Evolutionary conservation across 2,888 invertebrate species (phyloP), one percentile per base, ranked within the genome.

Genomic region (Coleophora deauratella): DNA sequence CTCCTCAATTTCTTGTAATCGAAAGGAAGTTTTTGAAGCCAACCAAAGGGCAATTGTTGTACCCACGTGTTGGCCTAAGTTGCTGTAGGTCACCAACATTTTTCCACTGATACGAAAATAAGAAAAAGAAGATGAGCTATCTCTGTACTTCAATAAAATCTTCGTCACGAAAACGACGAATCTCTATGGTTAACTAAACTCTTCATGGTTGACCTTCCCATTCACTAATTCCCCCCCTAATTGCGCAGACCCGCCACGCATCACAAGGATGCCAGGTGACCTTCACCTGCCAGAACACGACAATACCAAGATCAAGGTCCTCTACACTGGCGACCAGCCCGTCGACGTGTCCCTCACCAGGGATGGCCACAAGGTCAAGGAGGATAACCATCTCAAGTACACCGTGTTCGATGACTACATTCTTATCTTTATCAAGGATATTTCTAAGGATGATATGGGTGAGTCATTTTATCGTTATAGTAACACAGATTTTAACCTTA

Each of bases 381-480:
- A 84, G 42, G 91, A 93, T 0, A 84, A 89, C 2, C 94, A 94
- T 57, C 89, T 96, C 55, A 96, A 95, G 74, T 95, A 90, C 78
- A 96, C 96, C 0, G 91, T 97, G 13, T 99, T 99, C 72, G 99
- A 99, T 76, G 99, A 99, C 57, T 99, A 98, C 63, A 91, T 98
- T 39, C 95, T 98, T 34, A 93, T 99, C 53, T 97, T 96, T 62
- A 94, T 99, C 62, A 96, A 95, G 74, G 97, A 98, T 51, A 92
- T 98, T 49, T 89, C 89, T 33, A 94, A 94, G 68, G 91, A 92
- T 55, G 99, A 99, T 74, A 95, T 93, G 64, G 99, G 97, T 64
- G 37, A 72, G 76, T 59, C 0, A 31, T 7, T 9, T 10, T 31
- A 10, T 7, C 4, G 6, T 31, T 11, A 31, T 1, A 31, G 1